These are phyloP conservation scores for Drosophila ochracea DNA, from an alignment of 2,888 invertebrate genomes.

Conservation along the genomic window DNA sequence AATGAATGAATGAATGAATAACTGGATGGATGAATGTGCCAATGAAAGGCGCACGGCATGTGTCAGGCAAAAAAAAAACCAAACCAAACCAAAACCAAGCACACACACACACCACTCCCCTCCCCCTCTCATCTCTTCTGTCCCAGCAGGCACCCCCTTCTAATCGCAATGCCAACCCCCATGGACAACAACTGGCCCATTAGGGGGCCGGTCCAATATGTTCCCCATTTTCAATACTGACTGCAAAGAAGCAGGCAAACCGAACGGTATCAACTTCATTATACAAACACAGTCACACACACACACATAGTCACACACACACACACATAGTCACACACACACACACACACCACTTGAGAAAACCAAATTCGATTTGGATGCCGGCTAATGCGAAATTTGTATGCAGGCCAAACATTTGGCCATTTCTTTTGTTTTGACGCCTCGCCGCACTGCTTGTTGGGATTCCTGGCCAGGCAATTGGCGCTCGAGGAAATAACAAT, in stretches of 20 bases:
- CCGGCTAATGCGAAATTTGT: conserved; percentile 74
- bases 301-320: background rate
- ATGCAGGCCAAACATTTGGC: conserved; percentile 70
- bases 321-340: background rate
- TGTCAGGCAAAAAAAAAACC: background rate
- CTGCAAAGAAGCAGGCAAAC: background rate
- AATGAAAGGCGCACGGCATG: conserved; percentile 37
- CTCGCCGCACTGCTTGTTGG: conserved; percentile 16
- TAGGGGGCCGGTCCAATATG: conserved; percentile 53
- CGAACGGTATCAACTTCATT: conserved; percentile 50
- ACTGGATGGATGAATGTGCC: conserved; percentile 22
- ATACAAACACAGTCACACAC: conserved; percentile 2
- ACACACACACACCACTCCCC: background rate
- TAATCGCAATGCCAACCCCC: background rate
- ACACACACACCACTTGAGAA: background rate
- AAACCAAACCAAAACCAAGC: background rate
- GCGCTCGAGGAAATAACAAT: conserved; percentile 71
- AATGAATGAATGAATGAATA: conserved; percentile 5
- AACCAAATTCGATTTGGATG: conserved; percentile 58
- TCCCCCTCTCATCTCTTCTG: background rate
- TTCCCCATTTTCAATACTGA: conserved; percentile 58
- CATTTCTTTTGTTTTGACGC: conserved; percentile 72
- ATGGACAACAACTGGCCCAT: conserved; percentile 19
- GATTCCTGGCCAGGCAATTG: conserved; percentile 57
- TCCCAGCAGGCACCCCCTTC: background rate